These are phyloP conservation scores for Eudyptes chrysolophus DNA, from an alignment of 2,113 vertebrate genomes.

Conservation along the genomic window DNA sequence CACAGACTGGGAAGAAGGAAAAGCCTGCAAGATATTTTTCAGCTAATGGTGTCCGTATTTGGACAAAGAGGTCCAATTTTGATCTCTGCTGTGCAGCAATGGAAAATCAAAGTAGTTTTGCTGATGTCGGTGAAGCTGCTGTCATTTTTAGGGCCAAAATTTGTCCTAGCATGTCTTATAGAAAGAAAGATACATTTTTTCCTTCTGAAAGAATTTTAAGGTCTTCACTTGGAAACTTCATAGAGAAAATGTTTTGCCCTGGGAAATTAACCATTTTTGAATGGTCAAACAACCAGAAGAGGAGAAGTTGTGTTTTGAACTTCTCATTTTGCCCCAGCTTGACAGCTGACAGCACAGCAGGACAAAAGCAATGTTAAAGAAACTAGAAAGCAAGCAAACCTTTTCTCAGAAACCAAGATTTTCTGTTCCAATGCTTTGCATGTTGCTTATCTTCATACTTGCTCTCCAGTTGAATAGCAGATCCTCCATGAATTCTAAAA, in stretches of 20 bases:
- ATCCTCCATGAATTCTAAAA: neutral
- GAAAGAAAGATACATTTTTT: neutral
- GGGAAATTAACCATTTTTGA: neutral
- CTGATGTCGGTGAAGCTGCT: neutral
- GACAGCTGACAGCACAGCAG: neutral
- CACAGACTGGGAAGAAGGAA: neutral
- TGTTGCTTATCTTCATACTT: neutral
- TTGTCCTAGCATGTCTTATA: neutral
- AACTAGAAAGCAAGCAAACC: neutral
- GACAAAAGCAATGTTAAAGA: neutral
- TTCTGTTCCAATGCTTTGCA: neutral
- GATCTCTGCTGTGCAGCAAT: neutral
- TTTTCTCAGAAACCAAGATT: slow-evolving; percentile 1
- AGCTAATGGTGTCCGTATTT: neutral
- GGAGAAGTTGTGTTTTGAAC: neutral
- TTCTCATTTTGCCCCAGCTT: neutral
- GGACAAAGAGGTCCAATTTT: neutral
- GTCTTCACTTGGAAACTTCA: neutral
- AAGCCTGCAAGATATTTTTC: neutral
- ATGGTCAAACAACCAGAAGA: neutral
- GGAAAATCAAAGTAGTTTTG: neutral
- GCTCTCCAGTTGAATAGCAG: neutral
- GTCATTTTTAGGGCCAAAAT: neutral
- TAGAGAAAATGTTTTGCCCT: neutral
- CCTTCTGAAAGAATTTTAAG: neutral